Evolutionary conservation across 2,888 invertebrate genomes (phyloP), one percentile per base, ranked within the genome.

Genomic region (Parapristionchus giblindavisi): DNA sequence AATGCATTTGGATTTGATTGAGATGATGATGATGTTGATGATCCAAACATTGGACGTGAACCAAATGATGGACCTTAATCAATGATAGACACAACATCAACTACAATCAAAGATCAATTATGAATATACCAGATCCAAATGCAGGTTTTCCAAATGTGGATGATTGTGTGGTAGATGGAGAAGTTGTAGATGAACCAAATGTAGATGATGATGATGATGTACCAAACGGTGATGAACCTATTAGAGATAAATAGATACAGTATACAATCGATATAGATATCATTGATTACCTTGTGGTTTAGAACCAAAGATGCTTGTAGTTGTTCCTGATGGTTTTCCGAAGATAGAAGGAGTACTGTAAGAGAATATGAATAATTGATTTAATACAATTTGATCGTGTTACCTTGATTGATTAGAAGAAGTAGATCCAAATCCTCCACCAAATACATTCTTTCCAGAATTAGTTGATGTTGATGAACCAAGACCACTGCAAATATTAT

Each of bases 61-160:
- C 70, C 70, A 56, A 70, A 70, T 2, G 70, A 36, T 24, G 70
- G 70, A 27, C 70, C 70, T 70, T 52, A n/a, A 40, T 36, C 2
- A 24, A 24, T 24, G 43, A 14, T 14, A 43, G 11, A 14, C 8
- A 43, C 24, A 54, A 24, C n/a, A n/a, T n/a, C n/a, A n/a, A 54
- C 54, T 24, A 54, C 6, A 54, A n/a, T n/a, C 24, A n/a, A 24
- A 48, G 21, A 21, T 48, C 21, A 21, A 48, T 48, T 14, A 48
- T 14, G 21, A 11, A 21, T 48, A 21, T n/a, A 65, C 65, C 65
- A 24, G 65, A 65, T 65, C 65, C 65, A 29, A 61, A 61, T 36
- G 36, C 61, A n/a, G 61, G 36, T 38, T 61, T 61, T 4, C 58
- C 58, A 8, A 58, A 54, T 17, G 54, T 6, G n/a, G 11, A n/a